These are phyloP conservation scores for Drosophila sp. DNA, from an alignment of 1,140 invertebrate genomes.

Conservation along the genomic window DNA sequence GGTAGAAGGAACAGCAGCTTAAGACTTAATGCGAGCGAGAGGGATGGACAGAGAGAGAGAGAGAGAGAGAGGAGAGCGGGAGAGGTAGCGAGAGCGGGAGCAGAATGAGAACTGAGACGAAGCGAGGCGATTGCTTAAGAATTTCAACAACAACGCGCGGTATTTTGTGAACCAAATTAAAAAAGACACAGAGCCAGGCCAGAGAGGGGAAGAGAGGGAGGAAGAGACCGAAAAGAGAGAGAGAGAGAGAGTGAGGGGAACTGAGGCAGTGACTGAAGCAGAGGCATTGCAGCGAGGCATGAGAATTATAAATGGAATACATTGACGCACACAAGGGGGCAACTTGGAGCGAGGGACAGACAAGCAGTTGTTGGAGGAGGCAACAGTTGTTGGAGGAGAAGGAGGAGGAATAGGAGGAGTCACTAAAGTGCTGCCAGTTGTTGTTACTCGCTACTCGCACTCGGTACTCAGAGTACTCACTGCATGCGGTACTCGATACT, in stretches of 20 bases:
- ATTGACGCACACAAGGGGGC: slow-evolving; percentile 49
- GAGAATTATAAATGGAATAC: slow-evolving; percentile 81
- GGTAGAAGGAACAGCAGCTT: slow-evolving; percentile 41
- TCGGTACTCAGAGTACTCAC: slow-evolving; percentile 23
- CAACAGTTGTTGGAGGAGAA: slow-evolving; percentile 27
- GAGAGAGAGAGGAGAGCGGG: neutral
- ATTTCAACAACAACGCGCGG: slow-evolving; percentile 80
- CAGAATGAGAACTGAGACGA: slow-evolving; percentile 21
- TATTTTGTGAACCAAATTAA: slow-evolving; percentile 83
- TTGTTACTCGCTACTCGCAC: slow-evolving; percentile 28
- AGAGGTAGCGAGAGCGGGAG: neutral
- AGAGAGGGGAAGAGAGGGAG: slow-evolving; percentile 24
- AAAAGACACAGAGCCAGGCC: slow-evolving; percentile 64
- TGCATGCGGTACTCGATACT: slow-evolving; percentile 31
- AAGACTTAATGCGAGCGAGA: slow-evolving; percentile 42
- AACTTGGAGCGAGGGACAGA: slow-evolving; percentile 12
- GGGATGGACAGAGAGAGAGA: slow-evolving; percentile 18
- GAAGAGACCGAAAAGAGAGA: neutral
- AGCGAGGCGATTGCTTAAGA: slow-evolving; percentile 70
- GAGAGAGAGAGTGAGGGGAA: neutral
- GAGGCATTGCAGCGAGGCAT: slow-evolving; percentile 74
- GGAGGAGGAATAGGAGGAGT: slow-evolving; percentile 1
- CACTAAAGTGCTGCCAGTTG: slow-evolving; percentile 32
- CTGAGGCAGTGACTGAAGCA: neutral
- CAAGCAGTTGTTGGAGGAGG: slow-evolving; percentile 19